These are phyloP conservation scores for Mythimna lalbum DNA, from an alignment of 2,888 invertebrate species.

Conservation along the genomic window DNA sequence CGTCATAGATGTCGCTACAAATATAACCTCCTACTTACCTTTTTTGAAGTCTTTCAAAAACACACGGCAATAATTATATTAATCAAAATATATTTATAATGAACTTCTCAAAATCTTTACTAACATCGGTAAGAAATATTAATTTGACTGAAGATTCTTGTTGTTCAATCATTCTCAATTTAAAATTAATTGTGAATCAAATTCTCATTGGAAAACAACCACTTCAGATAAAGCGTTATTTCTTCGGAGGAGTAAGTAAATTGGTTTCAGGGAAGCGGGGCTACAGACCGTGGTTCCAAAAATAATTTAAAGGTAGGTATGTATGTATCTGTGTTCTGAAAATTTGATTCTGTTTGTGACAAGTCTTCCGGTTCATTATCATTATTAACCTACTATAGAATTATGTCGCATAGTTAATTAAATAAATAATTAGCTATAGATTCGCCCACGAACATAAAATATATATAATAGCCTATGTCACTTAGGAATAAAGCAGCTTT, in stretches of 20 bases:
- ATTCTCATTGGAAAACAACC: slow-evolving; percentile 71
- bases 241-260: slow-evolving; percentile 72
- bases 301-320: slow-evolving; percentile 8
- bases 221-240: slow-evolving; percentile 76
- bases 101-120: slow-evolving; percentile 40
- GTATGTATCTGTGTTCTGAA: neutral
- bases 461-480: no score
- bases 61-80: no score
- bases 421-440: no score
- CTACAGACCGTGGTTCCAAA: slow-evolving; percentile 19
- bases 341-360: neutral
- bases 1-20: no score
- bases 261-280: slow-evolving; percentile 65
- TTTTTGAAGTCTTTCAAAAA: no score
- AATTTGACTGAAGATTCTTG: slow-evolving; percentile 66
- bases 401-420: no score
- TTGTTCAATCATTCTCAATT: slow-evolving; percentile 71
- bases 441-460: no score
- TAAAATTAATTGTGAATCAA: slow-evolving; percentile 77
- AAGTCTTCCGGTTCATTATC: neutral
- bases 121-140: slow-evolving; percentile 61
- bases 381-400: neutral
- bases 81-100: slow-evolving; percentile 5
- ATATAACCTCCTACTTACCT: no score
- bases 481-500: no score